Base-by-base conservation (phyloP, 1,140 invertebrate species). In the Telenomus remus region DNA sequence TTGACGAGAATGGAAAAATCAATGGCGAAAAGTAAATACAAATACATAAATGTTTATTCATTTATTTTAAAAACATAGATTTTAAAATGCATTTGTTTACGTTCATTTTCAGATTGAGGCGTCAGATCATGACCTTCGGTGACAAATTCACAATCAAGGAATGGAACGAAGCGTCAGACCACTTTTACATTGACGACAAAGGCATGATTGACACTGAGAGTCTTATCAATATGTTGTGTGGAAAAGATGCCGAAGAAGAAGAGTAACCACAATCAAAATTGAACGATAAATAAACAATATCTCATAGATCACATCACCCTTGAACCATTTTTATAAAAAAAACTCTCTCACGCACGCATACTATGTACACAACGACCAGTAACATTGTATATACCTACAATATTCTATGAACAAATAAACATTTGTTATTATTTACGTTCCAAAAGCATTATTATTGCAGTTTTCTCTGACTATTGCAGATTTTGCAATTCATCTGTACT, bases 111-210 rank as follows among this genome's bases (percentile, higher is more conserved):
- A 95, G 96, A 87, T 92, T 99, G 88, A 95, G 96, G 89, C 95
- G 97, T 87, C 93, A 96, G 74, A 91, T 99, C 81, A 94, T 95
- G 92, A 97, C 96, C 88, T 98, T 95, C 92, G 97, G 97, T 80
- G 97, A 99, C 86, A 98, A 98, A 90, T 98, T 98, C 91, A 92
- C 92, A 81, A 90, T 92, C 81, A 94, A 96, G 83, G 97, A 99
- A 89, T 94, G 97, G 81, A 95, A 97, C 87, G 96, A 98, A 84
- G 96, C 96, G 43, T 98, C 94, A 89, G 97, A 98, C 87, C 95
- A 97, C 87, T 96, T 98, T 91, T 95, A 95, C 27, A 95, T 98
- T 82, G 95, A 97, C 87, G 94, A 95, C 85, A 94, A 94, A 80
- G 95, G 96, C 84, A 93, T 93, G 89, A 96, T 99, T 83, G 96